These are phyloP conservation scores for Sycophaga agraensis DNA, from an alignment of 1,140 invertebrate species.

Conservation along the genomic window DNA sequence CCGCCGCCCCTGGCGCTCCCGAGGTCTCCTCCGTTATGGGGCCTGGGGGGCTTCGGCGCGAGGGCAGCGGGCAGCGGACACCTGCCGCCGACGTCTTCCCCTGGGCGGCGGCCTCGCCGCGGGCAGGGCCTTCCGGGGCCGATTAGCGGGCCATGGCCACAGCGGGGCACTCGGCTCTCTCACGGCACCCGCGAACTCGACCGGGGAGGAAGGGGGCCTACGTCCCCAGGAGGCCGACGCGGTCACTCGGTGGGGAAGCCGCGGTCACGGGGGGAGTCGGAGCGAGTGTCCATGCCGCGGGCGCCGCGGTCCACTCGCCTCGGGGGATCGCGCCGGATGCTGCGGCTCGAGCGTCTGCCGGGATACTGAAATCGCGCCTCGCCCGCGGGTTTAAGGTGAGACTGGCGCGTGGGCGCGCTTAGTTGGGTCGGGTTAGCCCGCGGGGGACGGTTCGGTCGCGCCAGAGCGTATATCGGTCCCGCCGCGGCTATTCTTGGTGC, in stretches of 20 bases:
- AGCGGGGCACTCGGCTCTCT: not conserved
- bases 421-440: not conserved
- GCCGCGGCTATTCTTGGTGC: conserved; percentile 22
- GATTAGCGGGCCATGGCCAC: not conserved
- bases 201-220: not conserved
- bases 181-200: not conserved
- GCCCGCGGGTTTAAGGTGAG: conserved; percentile 21
- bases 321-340: not conserved
- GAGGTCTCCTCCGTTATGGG: no score
- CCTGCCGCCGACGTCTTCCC: no score
- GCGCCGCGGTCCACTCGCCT: no score
- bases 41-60: conserved; percentile 17
- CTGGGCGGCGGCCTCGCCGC: no score
- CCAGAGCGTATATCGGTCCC: not conserved
- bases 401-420: conserved; percentile 7
- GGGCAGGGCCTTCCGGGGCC: no score
- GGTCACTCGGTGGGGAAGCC: no score
- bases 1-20: conserved; percentile 8
- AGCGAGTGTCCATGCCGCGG: not conserved
- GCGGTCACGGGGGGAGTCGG: not conserved
- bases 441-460: conserved; percentile 8
- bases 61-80: no score
- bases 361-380: conserved; percentile 22
- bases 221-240: no score
- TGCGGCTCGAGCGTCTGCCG: conserved; percentile 12